Evolutionary conservation across 2,888 invertebrate genomes (phyloP).

Genomic region (Girardia tigrina): DNA sequence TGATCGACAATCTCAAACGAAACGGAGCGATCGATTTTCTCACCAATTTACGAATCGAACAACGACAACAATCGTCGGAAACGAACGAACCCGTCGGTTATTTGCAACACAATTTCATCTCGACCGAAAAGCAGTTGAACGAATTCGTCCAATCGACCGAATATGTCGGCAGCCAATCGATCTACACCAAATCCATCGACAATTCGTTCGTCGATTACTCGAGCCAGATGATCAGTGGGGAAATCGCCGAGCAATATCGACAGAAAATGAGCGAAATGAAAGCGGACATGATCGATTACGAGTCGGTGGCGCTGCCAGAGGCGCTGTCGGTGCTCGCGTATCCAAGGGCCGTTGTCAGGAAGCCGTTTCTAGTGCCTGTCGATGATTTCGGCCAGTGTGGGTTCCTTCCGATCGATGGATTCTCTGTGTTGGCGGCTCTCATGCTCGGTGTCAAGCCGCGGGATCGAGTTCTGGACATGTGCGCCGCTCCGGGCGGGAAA

Average conservation of each 20-base stretch:
- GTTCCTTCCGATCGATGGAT: neutral
- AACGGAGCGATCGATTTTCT: neutral
- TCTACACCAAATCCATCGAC: neutral
- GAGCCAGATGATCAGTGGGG: neutral
- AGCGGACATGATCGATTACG: neutral
- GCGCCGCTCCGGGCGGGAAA: neutral
- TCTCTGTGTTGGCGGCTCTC: neutral
- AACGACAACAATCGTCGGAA: neutral
- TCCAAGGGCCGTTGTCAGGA: neutral
- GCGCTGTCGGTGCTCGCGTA: neutral
- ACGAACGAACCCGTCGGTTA: neutral
- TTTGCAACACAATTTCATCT: neutral
- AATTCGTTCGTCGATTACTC: neutral
- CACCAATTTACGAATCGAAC: neutral
- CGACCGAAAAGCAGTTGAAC: neutral
- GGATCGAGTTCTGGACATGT: neutral
- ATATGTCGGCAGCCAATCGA: neutral
- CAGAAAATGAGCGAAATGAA: neutral
- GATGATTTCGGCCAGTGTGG: neutral
- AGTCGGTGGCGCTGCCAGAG: neutral
- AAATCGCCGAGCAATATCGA: neutral
- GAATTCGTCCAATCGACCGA: neutral
- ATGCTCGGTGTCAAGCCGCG: neutral
- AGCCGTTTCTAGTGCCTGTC: neutral
- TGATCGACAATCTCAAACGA: neutral